Evolutionary conservation across 2,888 invertebrate species (phyloP).

Genomic region (Limnephilus auricula): DNA sequence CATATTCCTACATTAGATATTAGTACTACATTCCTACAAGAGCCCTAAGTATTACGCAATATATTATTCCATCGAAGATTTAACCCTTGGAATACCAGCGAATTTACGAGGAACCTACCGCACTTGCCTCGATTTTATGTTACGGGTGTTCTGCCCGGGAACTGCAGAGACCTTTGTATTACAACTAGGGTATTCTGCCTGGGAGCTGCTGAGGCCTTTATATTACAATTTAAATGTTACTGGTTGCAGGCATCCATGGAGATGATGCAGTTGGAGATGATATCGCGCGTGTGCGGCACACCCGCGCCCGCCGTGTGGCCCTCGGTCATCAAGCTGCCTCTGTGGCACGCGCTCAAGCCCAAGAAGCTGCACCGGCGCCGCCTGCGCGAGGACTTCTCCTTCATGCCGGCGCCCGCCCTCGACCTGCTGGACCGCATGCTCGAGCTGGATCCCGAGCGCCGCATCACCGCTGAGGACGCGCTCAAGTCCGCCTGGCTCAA

Average conservation of each 20-base stretch:
- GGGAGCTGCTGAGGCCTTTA: too few relatives aligned
- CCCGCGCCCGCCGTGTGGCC: slow-evolving; percentile 99
- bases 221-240: not conserved
- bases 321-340: slow-evolving; percentile 93
- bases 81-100: too few relatives aligned
- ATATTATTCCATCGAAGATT: not conserved
- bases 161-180: too few relatives aligned
- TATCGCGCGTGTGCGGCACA: slow-evolving; percentile 95
- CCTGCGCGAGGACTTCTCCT: slow-evolving; percentile 94
- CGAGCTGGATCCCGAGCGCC: slow-evolving; percentile 94
- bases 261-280: slow-evolving; percentile 95
- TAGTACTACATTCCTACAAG: too few relatives aligned
- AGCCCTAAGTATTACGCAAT: not conserved
- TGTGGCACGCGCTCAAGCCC: slow-evolving; percentile 94
- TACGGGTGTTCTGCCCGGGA: too few relatives aligned
- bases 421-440: slow-evolving; percentile 97
- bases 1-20: too few relatives aligned
- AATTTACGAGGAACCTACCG: too few relatives aligned
- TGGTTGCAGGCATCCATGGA: slow-evolving; percentile 89
- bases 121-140: too few relatives aligned
- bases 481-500: slow-evolving; percentile 95
- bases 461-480: slow-evolving; percentile 96
- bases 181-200: too few relatives aligned
- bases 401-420: slow-evolving; percentile 92
- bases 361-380: slow-evolving; percentile 93